Evolutionary conservation across 1,140 invertebrate species (phyloP).

Genomic region (Calosoma granatense): DNA sequence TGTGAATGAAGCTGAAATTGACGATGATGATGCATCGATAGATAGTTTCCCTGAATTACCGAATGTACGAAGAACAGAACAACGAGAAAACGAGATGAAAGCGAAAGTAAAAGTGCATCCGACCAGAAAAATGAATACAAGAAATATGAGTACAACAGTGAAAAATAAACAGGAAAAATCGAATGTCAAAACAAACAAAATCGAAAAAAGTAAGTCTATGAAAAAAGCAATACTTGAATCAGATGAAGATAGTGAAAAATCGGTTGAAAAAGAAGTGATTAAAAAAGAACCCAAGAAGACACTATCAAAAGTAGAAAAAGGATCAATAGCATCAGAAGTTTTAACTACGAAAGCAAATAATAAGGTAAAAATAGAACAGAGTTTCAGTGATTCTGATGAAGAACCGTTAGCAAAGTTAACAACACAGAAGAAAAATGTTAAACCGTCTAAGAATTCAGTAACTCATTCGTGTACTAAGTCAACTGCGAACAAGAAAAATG

Average conservation of each 20-base stretch:
- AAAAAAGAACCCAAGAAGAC: constrained; percentile 15
- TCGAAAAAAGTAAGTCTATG: constrained; percentile 17
- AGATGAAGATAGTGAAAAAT: constrained; percentile 15
- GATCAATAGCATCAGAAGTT: background rate
- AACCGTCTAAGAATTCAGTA: background rate
- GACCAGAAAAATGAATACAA: constrained; percentile 24
- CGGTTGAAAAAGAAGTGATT: constrained; percentile 27
- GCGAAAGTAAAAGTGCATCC: constrained; percentile 28
- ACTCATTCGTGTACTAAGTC: background rate
- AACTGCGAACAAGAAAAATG: background rate
- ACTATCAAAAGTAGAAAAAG: background rate
- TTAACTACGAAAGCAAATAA: constrained; percentile 11
- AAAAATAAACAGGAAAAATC: constrained; percentile 25
- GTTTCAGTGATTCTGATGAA: constrained; percentile 48
- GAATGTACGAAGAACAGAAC: constrained; percentile 47
- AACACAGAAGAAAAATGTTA: constrained; percentile 15
- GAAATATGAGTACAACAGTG: constrained; percentile 24
- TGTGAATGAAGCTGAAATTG: constrained; percentile 40
- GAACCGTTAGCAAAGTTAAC: constrained; percentile 43
- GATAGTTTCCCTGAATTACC: constrained; percentile 58
- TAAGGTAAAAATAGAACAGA: constrained; percentile 28
- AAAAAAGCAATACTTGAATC: constrained; percentile 10
- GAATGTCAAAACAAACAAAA: constrained; percentile 15
- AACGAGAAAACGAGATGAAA: constrained; percentile 50
- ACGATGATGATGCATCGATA: constrained; percentile 50